phyloP scores from a whole-genome alignment of 2,113 vertebrate species.

The Caretta caretta region DNA sequence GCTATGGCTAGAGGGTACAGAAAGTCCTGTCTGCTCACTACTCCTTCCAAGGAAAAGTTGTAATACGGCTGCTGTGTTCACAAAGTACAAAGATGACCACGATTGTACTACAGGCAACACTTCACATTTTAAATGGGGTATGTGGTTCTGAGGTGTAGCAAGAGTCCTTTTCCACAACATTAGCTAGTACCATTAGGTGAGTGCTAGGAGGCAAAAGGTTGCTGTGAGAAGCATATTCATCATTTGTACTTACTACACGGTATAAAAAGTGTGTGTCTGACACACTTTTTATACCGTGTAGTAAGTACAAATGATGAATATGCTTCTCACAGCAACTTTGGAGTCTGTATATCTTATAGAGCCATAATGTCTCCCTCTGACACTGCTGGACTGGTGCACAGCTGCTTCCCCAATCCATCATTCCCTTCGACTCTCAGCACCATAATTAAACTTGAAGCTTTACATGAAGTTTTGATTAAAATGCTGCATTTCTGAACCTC shows the following conservation, averaged over 20 bases:
- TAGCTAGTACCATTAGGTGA: not conserved
- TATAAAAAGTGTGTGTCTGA: too few species aligned
- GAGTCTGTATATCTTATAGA: not conserved
- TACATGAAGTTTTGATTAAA: not conserved
- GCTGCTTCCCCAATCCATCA: not conserved
- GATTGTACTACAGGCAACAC: not conserved
- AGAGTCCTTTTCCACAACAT: not conserved
- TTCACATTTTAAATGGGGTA: not conserved
- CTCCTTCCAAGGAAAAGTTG: not conserved
- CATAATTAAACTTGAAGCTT: not conserved
- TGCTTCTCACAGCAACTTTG: not conserved
- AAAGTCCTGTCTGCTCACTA: not conserved
- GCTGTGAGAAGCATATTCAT: not conserved
- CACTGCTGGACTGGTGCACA: not conserved
- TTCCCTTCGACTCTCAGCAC: not conserved
- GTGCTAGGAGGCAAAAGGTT: not conserved
- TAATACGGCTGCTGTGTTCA: not conserved
- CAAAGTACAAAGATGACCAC: not conserved
- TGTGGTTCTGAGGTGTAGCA: not conserved
- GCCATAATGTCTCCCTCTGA: accelerated
- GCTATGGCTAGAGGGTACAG: not conserved
- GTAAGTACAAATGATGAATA: not conserved
- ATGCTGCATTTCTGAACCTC: not conserved
- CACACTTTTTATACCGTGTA: not conserved
- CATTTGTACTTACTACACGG: not conserved